A percentile compares a stretch with the other conserved stretches of the same genome.
phyloP scores from a whole-genome alignment of 2,113 vertebrate genomes.

The Etia nguti region DNA sequence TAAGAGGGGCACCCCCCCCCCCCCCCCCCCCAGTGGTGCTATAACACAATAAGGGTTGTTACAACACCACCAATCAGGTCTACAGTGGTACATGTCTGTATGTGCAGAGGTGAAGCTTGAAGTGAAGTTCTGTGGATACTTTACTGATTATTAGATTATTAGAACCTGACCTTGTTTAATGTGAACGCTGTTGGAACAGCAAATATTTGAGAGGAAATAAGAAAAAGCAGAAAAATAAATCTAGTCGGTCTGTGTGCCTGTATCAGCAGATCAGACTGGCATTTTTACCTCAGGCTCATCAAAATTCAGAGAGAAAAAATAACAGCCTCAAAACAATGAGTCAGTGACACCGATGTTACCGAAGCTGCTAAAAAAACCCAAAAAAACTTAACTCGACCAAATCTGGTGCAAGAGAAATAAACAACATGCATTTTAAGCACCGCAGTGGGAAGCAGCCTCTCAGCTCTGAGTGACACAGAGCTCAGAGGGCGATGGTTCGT shows the following conservation, averaged over 20 bases:
- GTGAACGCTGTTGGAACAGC: neutral
- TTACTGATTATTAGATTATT: neutral
- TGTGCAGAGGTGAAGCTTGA: neutral
- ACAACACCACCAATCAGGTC: neutral
- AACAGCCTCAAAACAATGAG: neutral
- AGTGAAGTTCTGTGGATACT: neutral
- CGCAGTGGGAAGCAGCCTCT: neutral
- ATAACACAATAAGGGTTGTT: too few species aligned
- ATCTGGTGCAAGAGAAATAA: neutral
- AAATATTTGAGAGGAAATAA: neutral
- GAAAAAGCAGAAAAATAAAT: neutral
- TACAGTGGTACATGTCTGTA: neutral
- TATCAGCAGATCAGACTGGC: neutral
- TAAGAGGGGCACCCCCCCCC: too few species aligned
- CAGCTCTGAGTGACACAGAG: neutral
- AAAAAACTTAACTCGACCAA: neutral
- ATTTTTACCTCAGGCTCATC: neutral
- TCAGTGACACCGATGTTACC: neutral
- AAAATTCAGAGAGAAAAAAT: neutral
- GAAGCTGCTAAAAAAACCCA: neutral
- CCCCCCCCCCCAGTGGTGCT: too few species aligned
- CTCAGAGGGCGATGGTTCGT: neutral
- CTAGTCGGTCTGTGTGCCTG: neutral
- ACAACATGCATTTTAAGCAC: neutral
- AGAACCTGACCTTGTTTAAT: neutral